Conservation (phyloP, 30 jellyfish, hydroid and myxozoan species). For the Mastigias papua region DNA sequence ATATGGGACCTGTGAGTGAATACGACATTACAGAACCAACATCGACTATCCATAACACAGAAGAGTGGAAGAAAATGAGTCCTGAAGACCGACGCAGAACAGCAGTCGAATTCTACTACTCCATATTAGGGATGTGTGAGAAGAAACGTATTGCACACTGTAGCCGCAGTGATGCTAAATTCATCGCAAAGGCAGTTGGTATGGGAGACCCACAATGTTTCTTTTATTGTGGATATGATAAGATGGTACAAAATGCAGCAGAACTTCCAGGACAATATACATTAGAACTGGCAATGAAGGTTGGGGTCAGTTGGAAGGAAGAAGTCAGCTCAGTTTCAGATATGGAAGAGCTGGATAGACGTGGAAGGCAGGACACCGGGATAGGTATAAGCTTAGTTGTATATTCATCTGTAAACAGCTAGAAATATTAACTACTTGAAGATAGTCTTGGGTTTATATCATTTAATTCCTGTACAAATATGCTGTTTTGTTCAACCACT, state of each 20-base stretch:
- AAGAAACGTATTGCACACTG: slow-evolving; percentile 2
- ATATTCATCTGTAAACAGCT: too few relatives aligned
- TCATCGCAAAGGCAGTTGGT: slow-evolving; percentile 23
- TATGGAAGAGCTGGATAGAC: not conserved
- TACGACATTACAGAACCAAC: not conserved
- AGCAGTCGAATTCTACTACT: slow-evolving; percentile 32
- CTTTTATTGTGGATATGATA: not conserved
- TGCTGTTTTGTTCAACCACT: too few relatives aligned
- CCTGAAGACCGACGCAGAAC: slow-evolving; percentile 32
- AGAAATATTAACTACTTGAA: too few relatives aligned
- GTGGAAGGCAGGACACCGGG: not conserved
- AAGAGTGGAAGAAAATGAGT: slow-evolving; percentile 13
- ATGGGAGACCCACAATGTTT: slow-evolving; percentile 13
- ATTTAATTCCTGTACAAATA: too few relatives aligned
- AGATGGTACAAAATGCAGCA: not conserved
- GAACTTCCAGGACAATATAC: not conserved
- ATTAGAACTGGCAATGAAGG: not conserved
- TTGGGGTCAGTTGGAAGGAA: not conserved
- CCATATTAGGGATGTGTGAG: slow-evolving; percentile 23
- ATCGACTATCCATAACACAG: not conserved
- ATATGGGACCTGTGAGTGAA: not conserved
- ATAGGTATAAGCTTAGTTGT: too few relatives aligned
- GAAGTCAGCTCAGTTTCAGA: not conserved
- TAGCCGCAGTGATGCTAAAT: slow-evolving; percentile 3
- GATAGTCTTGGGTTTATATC: too few relatives aligned